These are phyloP conservation scores for Gavialis gangeticus DNA, from an alignment of 2,113 vertebrate genomes.

Conservation along the genomic window DNA sequence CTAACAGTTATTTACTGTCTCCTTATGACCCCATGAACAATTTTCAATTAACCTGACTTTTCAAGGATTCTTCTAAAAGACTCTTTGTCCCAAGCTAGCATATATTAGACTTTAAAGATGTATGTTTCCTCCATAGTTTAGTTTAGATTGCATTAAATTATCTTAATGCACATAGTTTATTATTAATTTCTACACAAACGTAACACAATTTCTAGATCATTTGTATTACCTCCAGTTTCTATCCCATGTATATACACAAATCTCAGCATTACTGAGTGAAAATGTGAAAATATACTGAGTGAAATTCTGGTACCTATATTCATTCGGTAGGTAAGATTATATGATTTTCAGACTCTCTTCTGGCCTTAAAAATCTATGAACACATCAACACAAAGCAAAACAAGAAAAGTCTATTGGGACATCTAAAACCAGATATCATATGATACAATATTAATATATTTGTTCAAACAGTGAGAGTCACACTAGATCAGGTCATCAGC, in stretches of 20 bases:
- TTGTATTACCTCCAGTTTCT: background rate
- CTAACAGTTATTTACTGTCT: background rate
- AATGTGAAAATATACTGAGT: background rate
- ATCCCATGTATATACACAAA: background rate
- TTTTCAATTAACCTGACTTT: background rate
- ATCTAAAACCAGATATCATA: background rate
- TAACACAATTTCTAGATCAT: slow-evolving; percentile 27
- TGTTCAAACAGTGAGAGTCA: background rate
- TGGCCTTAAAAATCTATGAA: background rate
- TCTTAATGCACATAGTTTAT: background rate
- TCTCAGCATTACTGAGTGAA: background rate
- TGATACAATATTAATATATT: background rate
- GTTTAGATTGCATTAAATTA: slow-evolving; percentile 19
- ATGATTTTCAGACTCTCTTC: background rate
- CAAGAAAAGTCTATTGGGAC: background rate
- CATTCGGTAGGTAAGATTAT: background rate
- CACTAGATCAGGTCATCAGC: background rate
- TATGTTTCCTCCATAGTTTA: background rate
- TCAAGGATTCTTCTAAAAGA: background rate
- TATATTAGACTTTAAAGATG: slow-evolving; percentile 27
- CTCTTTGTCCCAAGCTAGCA: background rate
- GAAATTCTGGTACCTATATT: background rate
- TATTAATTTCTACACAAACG: slow-evolving; percentile 29
- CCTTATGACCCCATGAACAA: background rate
- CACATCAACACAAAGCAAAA: background rate